Evolutionary conservation across 2,888 invertebrate species (phyloP), one percentile per base, ranked within the genome.

Genomic region (Mythimna ferrago): DNA sequence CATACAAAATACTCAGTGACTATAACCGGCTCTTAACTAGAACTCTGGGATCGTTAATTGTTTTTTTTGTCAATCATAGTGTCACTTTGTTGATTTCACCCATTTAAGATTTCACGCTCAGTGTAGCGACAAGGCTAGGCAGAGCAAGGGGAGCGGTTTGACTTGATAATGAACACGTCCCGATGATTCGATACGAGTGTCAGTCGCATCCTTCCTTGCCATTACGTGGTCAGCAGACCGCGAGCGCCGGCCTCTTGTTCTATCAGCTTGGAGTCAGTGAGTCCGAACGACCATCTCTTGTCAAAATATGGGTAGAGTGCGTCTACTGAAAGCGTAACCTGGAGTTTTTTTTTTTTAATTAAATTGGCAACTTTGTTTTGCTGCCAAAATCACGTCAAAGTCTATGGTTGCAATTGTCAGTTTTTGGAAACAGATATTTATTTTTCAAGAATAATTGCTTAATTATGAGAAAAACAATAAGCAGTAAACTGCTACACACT

Each of bases 171-270:
- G 90, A 91, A 94, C 89, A 90, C 90, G 90, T 94, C 89, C 85
- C 90, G 76, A 62, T 79, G 82, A 94, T 95, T 95, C 90, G 94
- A 92, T 85, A 92, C 94, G 93, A 92, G 83, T 92, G 91, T 92
- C 93, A 84, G 89, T 82, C 85, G 87, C 92, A 92, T 93, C 93
- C 93, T 92, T 89, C 88, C 88, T 86, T 63, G 84, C 87, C 86
- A 90, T 90, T 89, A 90, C 77, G 81, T 86, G 85, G 71, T 84
- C 89, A 89, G 74, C 84, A 80, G 87, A 90, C 88, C 89, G 89
- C 85, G 86, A 87, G 88, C 87, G 86, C 84, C 86, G 82, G 78
- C 78, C 86, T 79, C 84, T 86, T 87, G 86, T 26, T 38, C 35
- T n/a, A 48, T 44, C 26, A 67, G 54, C 19, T 62, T 26, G 19